Percentiles rank a stretch among this genome's conserved stretches.
Conservation (phyloP, 1,140 invertebrate genomes). For the Ditylenchus dipsaci region DNA sequence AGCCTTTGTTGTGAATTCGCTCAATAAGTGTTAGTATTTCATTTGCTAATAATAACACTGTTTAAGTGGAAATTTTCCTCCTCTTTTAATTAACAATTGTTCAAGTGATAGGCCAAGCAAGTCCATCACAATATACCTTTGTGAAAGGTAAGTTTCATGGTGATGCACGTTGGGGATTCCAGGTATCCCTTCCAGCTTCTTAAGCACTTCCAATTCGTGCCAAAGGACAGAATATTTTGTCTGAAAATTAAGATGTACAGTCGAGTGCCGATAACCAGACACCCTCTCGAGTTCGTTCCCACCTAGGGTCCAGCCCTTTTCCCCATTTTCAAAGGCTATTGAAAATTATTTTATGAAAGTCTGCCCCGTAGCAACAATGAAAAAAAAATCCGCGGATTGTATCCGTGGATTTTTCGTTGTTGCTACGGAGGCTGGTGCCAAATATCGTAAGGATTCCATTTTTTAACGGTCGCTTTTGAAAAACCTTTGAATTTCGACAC, state of each 20-base stretch:
- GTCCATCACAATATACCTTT: conserved; percentile 4
- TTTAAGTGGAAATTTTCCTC: background rate
- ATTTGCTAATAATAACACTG: background rate
- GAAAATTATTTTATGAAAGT: background rate
- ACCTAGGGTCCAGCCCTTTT: too few species aligned
- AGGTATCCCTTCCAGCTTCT: background rate
- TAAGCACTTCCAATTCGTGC: background rate
- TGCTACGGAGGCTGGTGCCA: too few species aligned
- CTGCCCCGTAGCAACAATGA: background rate
- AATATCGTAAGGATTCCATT: too few species aligned
- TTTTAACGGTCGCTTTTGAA: too few species aligned
- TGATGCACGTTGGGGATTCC: background rate
- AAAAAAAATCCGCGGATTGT: too few species aligned
- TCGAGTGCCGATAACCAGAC: too few species aligned
- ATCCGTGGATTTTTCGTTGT: too few species aligned
- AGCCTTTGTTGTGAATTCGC: background rate
- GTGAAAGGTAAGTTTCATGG: background rate
- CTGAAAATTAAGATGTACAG: background rate
- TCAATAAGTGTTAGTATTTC: background rate
- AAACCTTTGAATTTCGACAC: too few species aligned
- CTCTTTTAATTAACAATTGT: background rate
- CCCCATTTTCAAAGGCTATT: too few species aligned
- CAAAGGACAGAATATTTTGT: background rate
- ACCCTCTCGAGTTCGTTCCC: too few species aligned
- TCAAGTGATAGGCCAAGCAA: conserved; percentile 1